Evolutionary conservation across 1,140 invertebrate species (phyloP), one percentile per base, ranked within the genome.

Genomic region (Chrysopa pallens): DNA sequence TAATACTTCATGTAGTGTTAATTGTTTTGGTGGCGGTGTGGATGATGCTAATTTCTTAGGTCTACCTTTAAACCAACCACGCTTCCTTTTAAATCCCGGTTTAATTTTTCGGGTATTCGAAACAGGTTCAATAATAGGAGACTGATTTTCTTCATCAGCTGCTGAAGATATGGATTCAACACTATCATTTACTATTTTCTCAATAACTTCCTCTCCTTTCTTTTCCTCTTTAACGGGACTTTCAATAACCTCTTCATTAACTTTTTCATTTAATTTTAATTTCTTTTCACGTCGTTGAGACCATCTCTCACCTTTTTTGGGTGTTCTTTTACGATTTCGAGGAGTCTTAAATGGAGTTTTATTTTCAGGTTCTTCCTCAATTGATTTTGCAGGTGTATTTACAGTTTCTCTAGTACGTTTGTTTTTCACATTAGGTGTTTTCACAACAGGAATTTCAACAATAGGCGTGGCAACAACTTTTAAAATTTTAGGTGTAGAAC

Each of bases 211-310:
- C 4, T 12, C 13, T 38, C 46, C 38, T 15, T 36, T 23, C 39
- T 47, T 51, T 40, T 46, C 42, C 8, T 36, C 39, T 1, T 42
- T 39, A 42, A 40, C 36, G 28, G 46, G 44, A 9, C 44, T 35
- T 29, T 51, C 47, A 39, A 46, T 42, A 15, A 38, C 29, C 6
- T 45, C 42, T 17, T 43, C 44, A 31, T 12, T 48, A 27, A 49
- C 42, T 49, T 39, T 36, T 40, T 39, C 17, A 13, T n/a, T 27
- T 14, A 17, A 36, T 48, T 47, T 43, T 44, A 50, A 46, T 35
- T 60, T 62, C 39, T 61, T 56, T 27, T 60, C 46, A 51, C 63
- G 39, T 60, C 64, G 50, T 51, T 61, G 52, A 43, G 52, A 54
- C 65, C 64, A 53, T 48, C 63, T 40, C 59, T 62, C 43, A 43